Conservation (phyloP, 2,888 invertebrate species). For the Octodonta nipae region DNA sequence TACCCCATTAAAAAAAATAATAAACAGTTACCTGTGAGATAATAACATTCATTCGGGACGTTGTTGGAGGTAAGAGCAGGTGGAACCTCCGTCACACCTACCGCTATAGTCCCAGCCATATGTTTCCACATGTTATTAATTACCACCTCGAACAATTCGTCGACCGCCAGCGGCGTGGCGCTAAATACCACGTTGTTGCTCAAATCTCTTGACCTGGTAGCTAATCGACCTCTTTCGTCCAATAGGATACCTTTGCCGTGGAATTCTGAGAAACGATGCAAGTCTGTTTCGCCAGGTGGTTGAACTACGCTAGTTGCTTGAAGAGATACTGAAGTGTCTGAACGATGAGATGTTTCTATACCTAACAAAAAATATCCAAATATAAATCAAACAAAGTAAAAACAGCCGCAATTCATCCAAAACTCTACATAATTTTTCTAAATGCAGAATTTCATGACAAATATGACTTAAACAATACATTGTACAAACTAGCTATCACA, state of each 20-base stretch:
- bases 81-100: slow-evolving; percentile 60
- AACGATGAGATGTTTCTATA: slow-evolving; percentile 19
- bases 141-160: slow-evolving; percentile 69
- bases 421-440: too few relatives aligned
- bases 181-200: slow-evolving; percentile 50
- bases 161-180: slow-evolving; percentile 54
- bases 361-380: slow-evolving; percentile 6
- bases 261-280: slow-evolving; percentile 44
- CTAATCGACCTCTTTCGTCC: slow-evolving; percentile 45
- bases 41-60: slow-evolving; percentile 58
- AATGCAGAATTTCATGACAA: too few relatives aligned
- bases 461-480: too few relatives aligned
- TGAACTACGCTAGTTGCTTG: slow-evolving; percentile 28
- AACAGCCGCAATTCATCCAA: too few relatives aligned
- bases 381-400: too few relatives aligned
- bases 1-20: too few relatives aligned
- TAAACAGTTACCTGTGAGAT: slow-evolving; percentile 51
- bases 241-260: slow-evolving; percentile 58
- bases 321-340: slow-evolving; percentile 32
- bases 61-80: slow-evolving; percentile 46
- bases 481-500: too few relatives aligned
- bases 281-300: slow-evolving; percentile 28
- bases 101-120: slow-evolving; percentile 56
- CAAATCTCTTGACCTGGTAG: slow-evolving; percentile 41
- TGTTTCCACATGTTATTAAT: slow-evolving; percentile 48